A percentile compares a stretch with the other conserved stretches of the same genome.
Evolutionary conservation across 92 coral and sea anemone genomes (phyloP).

Genomic region (Diadumene lineata): DNA sequence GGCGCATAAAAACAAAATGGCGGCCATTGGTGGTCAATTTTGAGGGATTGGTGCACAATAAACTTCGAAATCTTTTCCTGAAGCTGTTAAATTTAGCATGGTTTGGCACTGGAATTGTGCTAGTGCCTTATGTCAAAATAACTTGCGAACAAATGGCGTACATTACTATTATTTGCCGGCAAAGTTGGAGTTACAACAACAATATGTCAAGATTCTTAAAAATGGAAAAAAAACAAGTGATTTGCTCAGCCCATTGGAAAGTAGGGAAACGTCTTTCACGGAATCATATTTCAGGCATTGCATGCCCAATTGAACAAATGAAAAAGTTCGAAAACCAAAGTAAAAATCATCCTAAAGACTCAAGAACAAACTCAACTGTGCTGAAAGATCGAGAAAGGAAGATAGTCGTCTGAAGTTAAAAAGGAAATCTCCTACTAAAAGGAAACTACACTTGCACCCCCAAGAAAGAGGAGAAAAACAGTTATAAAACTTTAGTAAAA

Average conservation of each 20-base stretch:
- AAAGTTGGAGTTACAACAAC: slow-evolving; percentile 30
- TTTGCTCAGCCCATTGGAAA: slow-evolving; percentile 43
- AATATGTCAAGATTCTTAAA: slow-evolving; percentile 37
- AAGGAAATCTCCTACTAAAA: too few relatives aligned
- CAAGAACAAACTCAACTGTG: too few relatives aligned
- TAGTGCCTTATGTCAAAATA: slow-evolving; percentile 29
- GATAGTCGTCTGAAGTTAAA: too few relatives aligned
- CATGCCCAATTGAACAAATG: slow-evolving; percentile 22
- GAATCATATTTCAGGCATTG: slow-evolving; percentile 39
- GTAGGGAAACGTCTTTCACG: slow-evolving; percentile 25
- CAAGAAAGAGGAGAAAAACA: too few relatives aligned
- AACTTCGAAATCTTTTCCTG: too few relatives aligned
- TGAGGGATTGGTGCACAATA: too few relatives aligned
- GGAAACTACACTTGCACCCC: too few relatives aligned
- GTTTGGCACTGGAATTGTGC: slow-evolving; percentile 61
- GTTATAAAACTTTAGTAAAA: too few relatives aligned
- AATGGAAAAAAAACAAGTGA: slow-evolving; percentile 41
- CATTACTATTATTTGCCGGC: slow-evolving; percentile 40
- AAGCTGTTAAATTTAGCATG: too few relatives aligned
- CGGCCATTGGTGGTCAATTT: neutral
- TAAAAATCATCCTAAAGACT: too few relatives aligned
- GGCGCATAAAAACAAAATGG: slow-evolving; percentile 31
- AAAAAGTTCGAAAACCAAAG: neutral
- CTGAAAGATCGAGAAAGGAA: too few relatives aligned
- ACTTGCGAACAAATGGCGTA: slow-evolving; percentile 32